A percentile compares a stretch with the other conserved stretches of the same genome.
Evolutionary conservation across 2,888 invertebrate species (phyloP).

Genomic region (Drosophila meridionalis): DNA sequence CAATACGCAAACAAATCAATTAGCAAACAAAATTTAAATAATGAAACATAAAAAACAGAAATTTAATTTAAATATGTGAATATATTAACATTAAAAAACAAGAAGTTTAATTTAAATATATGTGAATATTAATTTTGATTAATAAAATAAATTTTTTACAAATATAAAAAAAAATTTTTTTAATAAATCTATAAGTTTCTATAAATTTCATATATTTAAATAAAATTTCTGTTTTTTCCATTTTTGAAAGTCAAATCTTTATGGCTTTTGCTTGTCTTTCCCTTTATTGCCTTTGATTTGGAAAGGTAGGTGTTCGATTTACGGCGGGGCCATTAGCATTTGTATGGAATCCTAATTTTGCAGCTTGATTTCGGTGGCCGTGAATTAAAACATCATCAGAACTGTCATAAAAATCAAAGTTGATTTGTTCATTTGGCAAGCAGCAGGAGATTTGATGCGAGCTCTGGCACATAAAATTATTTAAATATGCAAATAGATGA

Average conservation of each 20-base stretch:
- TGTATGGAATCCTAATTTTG: conserved; percentile 40
- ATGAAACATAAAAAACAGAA: not conserved
- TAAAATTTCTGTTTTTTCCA: too few species aligned
- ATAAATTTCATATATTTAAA: too few species aligned
- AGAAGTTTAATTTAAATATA: not conserved
- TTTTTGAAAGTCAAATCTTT: conserved; percentile 13
- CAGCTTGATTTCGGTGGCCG: conserved; percentile 13
- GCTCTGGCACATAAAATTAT: not conserved
- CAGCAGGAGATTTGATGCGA: conserved; percentile 1
- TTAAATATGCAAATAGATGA: conserved; percentile 12
- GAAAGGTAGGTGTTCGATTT: conserved; percentile 47
- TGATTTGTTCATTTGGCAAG: not conserved
- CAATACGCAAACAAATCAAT: conserved; percentile 34
- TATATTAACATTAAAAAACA: too few species aligned
- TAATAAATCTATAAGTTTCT: too few species aligned
- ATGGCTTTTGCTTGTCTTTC: conserved; percentile 44
- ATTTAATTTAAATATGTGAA: not conserved
- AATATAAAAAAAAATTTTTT: too few species aligned
- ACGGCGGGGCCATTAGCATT: conserved; percentile 46
- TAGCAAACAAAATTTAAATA: not conserved
- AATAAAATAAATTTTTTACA: too few species aligned
- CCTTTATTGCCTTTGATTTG: conserved; percentile 30
- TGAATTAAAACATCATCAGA: conserved; percentile 24
- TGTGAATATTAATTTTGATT: not conserved
- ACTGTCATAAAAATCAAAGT: conserved; percentile 24